Conservation (phyloP, 2,888 invertebrate genomes). For the Phania funesta region DNA sequence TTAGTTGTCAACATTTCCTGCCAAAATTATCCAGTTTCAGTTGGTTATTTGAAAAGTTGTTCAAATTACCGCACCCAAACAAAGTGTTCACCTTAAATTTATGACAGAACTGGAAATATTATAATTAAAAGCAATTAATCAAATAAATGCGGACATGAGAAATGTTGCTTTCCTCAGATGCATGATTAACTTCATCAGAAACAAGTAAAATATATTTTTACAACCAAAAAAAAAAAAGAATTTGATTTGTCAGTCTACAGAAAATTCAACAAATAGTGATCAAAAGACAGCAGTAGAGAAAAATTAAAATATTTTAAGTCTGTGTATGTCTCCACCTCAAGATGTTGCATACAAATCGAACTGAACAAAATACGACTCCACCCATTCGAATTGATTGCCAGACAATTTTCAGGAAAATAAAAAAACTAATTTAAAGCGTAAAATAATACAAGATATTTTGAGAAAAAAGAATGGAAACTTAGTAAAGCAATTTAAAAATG, state of each 20-base stretch:
- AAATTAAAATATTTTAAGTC: slow-evolving; percentile 40
- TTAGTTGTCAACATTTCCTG: background rate
- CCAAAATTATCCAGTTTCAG: too few species aligned
- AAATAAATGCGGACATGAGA: slow-evolving; percentile 47
- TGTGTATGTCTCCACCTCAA: slow-evolving; percentile 65
- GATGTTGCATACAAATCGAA: slow-evolving; percentile 46
- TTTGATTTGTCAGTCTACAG: slow-evolving; percentile 55
- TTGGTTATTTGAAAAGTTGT: too few species aligned
- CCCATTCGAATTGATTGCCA: slow-evolving; percentile 59
- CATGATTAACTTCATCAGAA: slow-evolving; percentile 41
- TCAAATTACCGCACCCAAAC: background rate
- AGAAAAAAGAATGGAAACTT: slow-evolving; percentile 40
- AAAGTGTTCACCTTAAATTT: slow-evolving; percentile 22
- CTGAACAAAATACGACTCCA: slow-evolving; percentile 60
- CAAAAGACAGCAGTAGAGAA: background rate
- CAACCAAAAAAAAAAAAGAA: background rate
- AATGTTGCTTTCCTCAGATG: background rate
- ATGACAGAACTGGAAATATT: slow-evolving; percentile 21
- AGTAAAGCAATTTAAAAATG: slow-evolving; percentile 47
- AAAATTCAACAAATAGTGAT: slow-evolving; percentile 26
- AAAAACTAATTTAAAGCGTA: slow-evolving; percentile 49
- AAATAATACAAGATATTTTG: slow-evolving; percentile 12
- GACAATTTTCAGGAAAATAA: slow-evolving; percentile 59
- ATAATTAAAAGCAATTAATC: slow-evolving; percentile 62
- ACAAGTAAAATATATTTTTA: background rate